Evolutionary conservation across 2,888 invertebrate species (phyloP).

Genomic region (Sthenelais limicola): DNA sequence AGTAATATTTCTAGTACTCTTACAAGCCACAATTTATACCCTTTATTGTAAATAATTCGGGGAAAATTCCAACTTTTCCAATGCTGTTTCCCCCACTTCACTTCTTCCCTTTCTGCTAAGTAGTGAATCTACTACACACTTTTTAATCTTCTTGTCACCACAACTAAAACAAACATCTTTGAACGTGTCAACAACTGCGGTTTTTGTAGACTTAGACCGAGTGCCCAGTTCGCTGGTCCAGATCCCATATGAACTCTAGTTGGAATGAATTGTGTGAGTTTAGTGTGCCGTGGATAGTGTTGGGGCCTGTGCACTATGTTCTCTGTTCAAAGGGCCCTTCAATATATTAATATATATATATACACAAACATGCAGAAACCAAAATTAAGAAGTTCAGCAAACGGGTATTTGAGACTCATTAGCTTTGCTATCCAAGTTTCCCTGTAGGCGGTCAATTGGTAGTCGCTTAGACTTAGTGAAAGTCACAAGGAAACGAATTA

Average conservation of each 20-base stretch:
- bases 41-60: too few relatives aligned
- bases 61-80: too few relatives aligned
- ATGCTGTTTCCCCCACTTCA: not conserved
- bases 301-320: not conserved
- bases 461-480: slow-evolving; percentile 32
- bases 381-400: slow-evolving; percentile 37
- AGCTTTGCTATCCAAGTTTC: slow-evolving; percentile 33
- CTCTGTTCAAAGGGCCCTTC: not conserved
- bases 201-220: slow-evolving; percentile 24
- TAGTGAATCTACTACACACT: too few relatives aligned
- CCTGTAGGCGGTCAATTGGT: slow-evolving; percentile 8
- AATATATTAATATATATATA: slow-evolving; percentile 10
- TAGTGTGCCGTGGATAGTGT: too few relatives aligned
- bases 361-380: too few relatives aligned
- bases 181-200: slow-evolving; percentile 16
- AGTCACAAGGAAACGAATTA: too few relatives aligned
- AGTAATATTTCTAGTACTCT: too few relatives aligned
- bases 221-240: not conserved
- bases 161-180: not conserved
- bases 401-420: slow-evolving; percentile 33
- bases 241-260: not conserved
- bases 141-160: not conserved
- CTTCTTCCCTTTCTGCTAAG: too few relatives aligned
- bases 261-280: too few relatives aligned
- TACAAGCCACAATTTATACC: too few relatives aligned